Evolutionary conservation across 2,797 vertebrate species (phyloP).

Genomic region (Anas bernieri): DNA sequence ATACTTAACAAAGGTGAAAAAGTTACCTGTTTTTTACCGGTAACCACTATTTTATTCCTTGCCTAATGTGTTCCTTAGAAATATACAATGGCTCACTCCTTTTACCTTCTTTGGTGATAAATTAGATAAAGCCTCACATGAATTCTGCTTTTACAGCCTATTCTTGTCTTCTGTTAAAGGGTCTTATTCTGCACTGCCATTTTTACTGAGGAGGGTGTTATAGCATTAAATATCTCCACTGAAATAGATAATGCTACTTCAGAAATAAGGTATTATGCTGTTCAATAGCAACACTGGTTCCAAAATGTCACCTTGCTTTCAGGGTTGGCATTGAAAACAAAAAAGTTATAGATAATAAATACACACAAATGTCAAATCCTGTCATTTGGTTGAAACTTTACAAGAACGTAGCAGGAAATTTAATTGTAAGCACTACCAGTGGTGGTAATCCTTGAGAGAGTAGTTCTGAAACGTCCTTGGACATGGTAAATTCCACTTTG

Average conservation of each 20-base stretch:
- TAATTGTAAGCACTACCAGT: neutral
- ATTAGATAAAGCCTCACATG: conserved; percentile 56
- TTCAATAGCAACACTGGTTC: neutral
- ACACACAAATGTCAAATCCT: neutral
- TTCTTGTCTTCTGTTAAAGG: conserved; percentile 41
- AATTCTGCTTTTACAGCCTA: conserved; percentile 61
- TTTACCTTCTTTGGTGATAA: conserved; percentile 46
- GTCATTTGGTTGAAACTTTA: neutral
- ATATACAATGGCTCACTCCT: conserved; percentile 11
- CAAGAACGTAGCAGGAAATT: neutral
- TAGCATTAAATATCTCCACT: conserved; percentile 27
- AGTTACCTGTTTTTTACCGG: neutral
- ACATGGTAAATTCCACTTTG: rapidly evolving
- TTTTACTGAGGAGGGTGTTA: conserved; percentile 14
- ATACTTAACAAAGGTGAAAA: conserved; percentile 26
- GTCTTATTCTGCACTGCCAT: conserved; percentile 38
- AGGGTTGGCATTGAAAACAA: neutral
- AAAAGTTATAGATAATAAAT: neutral
- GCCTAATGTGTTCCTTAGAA: conserved; percentile 29
- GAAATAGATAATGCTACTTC: conserved; percentile 28
- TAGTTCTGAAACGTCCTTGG: neutral
- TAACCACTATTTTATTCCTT: neutral
- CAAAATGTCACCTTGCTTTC: neutral
- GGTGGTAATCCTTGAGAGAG: neutral
- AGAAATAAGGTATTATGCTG: neutral